Base-by-base conservation (phyloP, 1,140 invertebrate species). In the Dinothrombium tinctorium region DNA sequence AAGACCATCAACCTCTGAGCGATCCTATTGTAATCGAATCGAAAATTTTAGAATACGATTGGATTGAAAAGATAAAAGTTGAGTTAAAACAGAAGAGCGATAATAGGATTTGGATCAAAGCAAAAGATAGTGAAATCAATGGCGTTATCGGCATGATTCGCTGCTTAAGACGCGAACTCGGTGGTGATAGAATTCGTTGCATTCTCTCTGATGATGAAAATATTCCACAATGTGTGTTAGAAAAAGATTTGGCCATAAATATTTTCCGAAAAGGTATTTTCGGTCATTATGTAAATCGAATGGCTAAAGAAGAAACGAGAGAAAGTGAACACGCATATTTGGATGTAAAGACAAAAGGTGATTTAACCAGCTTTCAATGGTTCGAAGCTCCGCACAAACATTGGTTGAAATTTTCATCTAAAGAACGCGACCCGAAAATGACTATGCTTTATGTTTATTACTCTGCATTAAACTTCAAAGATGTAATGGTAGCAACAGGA, bases 401-500 rank as follows among this genome's bases (percentile, higher is more conserved):
- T 7, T 25, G 4, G 6, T 14, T n/a, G 15, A 11, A 15, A 14
- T 15, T n/a, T 54, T 54, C 32, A 49, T 73, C 2, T 64, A 83
- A 43, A 17, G 11, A 41, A 19, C 42, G 25, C 20, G 17, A 23
- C 1, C 23, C 1, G 22, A 14, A 4, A 26, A 59, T 43, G 53
- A 64, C 25, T 8, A 21, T 48, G 19, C 29, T 45, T 25, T 20
- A 33, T 22, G 33, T 49, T 23, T 79, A 87, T 54, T 94, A 86
- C 60, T 74, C 87, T 3, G 76, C 89, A 20, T 66, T 96, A 3
- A 95, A 96, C 60, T 95, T 95, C 73, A 71, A 86, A 42, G 89
- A 96, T 57, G 74, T 96, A 25, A 95, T 96, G 89, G 62, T 96
- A 47, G 87, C 87, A 1, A 84, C 81, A 22, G 90, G 89, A 45